Evolutionary conservation across 2,797 vertebrate species (phyloP).

Genomic region (Furcifer pardalis): DNA sequence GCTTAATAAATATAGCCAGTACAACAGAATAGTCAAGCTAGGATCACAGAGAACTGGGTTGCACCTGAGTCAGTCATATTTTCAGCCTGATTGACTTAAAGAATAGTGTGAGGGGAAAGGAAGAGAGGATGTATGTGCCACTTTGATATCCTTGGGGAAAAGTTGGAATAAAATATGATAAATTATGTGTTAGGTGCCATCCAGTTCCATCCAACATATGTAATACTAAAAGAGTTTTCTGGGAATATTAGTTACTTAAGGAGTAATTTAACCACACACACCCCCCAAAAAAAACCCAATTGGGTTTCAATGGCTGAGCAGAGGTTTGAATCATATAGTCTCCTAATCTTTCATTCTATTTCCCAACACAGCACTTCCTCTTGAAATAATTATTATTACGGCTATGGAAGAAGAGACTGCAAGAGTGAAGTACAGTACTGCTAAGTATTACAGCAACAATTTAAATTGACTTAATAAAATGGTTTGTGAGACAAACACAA

Average conservation of each 20-base stretch:
- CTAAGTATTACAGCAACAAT: not conserved
- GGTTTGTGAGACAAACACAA: not conserved
- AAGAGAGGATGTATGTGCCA: not conserved
- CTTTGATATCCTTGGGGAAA: not conserved
- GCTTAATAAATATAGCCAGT: not conserved
- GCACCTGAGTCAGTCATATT: not conserved
- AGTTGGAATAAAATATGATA: not conserved
- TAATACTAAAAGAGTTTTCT: too few relatives aligned
- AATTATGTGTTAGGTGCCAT: not conserved
- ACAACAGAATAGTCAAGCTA: not conserved
- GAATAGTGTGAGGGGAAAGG: not conserved
- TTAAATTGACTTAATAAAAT: not conserved
- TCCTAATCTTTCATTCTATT: too few relatives aligned
- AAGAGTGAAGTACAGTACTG: not conserved
- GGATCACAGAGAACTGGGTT: not conserved
- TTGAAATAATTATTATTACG: too few relatives aligned
- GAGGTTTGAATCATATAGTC: too few relatives aligned
- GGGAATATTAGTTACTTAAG: too few relatives aligned
- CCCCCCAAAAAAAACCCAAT: too few relatives aligned
- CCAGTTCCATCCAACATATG: too few relatives aligned
- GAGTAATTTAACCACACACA: too few relatives aligned
- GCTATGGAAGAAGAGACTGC: not conserved
- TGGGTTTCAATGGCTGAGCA: too few relatives aligned
- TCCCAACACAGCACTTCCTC: too few relatives aligned
- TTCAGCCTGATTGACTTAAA: not conserved